Conservation (phyloP, 2,797 vertebrate genomes). For the Siniperca undulata region DNA sequence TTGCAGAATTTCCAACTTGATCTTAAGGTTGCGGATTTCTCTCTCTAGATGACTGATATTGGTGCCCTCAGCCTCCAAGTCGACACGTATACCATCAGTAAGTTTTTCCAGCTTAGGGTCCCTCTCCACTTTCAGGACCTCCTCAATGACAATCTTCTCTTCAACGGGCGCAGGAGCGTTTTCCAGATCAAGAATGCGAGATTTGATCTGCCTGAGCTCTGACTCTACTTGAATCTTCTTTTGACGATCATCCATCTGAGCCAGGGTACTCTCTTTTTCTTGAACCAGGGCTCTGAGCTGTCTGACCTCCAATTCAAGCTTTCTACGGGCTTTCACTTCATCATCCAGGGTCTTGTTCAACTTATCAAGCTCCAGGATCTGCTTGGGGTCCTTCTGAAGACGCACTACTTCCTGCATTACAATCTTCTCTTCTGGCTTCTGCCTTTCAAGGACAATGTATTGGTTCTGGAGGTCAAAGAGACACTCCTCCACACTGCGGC, state of each 20-base stretch:
- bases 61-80: constrained; percentile 87
- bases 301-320: constrained; percentile 90
- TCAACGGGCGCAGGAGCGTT: constrained; percentile 84
- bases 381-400: constrained; percentile 92
- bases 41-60: constrained; percentile 86
- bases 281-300: constrained; percentile 85
- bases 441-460: constrained; percentile 90
- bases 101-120: constrained; percentile 91
- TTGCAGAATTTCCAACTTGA: constrained; percentile 89
- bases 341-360: constrained; percentile 89
- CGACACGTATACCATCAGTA: constrained; percentile 79
- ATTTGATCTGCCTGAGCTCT: constrained; percentile 91
- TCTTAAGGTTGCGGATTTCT: constrained; percentile 88
- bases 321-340: constrained; percentile 87
- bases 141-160: constrained; percentile 94
- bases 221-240: constrained; percentile 91
- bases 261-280: constrained; percentile 87
- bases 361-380: constrained; percentile 88
- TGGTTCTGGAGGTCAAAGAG: constrained; percentile 93
- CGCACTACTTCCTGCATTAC: constrained; percentile 89
- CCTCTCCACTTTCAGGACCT: constrained; percentile 94
- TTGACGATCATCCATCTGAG: constrained; percentile 89
- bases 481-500: constrained; percentile 88
- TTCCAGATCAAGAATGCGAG: constrained; percentile 91
- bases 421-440: constrained; percentile 93